Base-by-base conservation (phyloP, 2,888 invertebrate genomes). In the Yponomeuta malinellus region DNA sequence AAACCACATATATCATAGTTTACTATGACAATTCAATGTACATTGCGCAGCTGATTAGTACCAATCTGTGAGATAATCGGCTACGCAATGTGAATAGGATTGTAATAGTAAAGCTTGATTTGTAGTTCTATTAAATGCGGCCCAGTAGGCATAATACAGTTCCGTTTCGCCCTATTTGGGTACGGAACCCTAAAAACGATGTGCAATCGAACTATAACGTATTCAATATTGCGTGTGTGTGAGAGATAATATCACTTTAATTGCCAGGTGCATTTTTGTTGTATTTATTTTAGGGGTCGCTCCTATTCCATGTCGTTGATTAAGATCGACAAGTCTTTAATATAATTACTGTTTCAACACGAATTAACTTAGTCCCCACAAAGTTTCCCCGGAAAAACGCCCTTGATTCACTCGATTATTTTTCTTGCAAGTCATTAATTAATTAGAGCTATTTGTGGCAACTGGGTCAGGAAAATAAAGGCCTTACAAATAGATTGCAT, bases 211-310 rank as follows among this genome's bases (percentile, higher is more conserved):
- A 43, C 8, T 8, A 43, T 43, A 43, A 43, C 43, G 43, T 43
- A 43, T n/a, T n/a, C 29, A 29, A 29, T 63, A 29, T 63, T 63
- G 23, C 12, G 63, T 63, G 43, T 43, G 63, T 63, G 43, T 43
- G 43, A 43, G 43, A 43, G 8, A 8, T 65, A 65, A 0, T 29
- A 65, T 29, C 65, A 10, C 29, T 65, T 6, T 65, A 65, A 65
- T 65, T 65, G 65, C 65, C 65, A 65, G 65, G 65, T 65, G 65
- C 65, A 29, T 65, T 12, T 23, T 64, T 2, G 33, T 31, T 33
- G 29, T 65, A 65, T 65, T 65, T 33, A 65, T 12, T 31, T 65
- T 65, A 15, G 52, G 52, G 52, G 52, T 12, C 12, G 52, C 52
- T 59, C 52, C 52, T 15, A 15, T 59, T 12, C 52, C 52, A 43